These are phyloP conservation scores for Sarcophaga carnaria DNA, from an alignment of 2,888 invertebrate species.

Conservation along the genomic window DNA sequence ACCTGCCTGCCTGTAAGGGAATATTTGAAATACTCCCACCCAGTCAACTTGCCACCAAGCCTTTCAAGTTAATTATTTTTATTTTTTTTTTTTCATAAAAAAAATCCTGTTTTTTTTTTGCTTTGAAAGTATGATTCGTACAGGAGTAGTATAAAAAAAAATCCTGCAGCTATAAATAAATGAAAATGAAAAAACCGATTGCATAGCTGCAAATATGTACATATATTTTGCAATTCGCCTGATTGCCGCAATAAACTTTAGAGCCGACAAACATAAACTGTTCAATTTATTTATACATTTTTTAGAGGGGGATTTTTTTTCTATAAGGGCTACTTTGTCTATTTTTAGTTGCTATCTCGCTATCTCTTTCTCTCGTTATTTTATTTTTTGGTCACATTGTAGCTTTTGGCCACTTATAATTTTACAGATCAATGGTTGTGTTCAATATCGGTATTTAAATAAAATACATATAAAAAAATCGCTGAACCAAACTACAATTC, in stretches of 20 bases:
- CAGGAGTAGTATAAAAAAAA: not conserved
- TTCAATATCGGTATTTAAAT: not conserved
- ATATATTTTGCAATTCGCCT: conserved; percentile 52
- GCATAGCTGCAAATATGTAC: conserved; percentile 23
- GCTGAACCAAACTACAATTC: not conserved
- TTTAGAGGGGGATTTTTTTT: not conserved
- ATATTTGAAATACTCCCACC: no score
- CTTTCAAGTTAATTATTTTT: conserved; percentile 64
- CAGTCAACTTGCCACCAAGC: not conserved
- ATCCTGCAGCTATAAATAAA: not conserved
- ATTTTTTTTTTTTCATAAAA: conserved; percentile 5
- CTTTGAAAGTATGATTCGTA: no score
- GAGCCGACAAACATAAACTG: conserved; percentile 41
- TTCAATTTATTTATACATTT: conserved; percentile 40
- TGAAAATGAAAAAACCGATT: conserved; percentile 1
- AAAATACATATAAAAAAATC: not conserved
- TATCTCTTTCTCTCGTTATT: not conserved
- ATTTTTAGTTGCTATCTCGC: not conserved
- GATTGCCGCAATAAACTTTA: conserved; percentile 53
- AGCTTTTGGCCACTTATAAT: conserved; percentile 39
- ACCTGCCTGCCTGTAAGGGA: no score
- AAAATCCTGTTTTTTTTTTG: no score
- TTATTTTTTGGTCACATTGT: not conserved
- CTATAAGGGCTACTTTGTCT: not conserved
- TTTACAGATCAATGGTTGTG: conserved; percentile 46